Evolutionary conservation across 2,797 vertebrate species (phyloP).

Genomic region (Columba guinea): DNA sequence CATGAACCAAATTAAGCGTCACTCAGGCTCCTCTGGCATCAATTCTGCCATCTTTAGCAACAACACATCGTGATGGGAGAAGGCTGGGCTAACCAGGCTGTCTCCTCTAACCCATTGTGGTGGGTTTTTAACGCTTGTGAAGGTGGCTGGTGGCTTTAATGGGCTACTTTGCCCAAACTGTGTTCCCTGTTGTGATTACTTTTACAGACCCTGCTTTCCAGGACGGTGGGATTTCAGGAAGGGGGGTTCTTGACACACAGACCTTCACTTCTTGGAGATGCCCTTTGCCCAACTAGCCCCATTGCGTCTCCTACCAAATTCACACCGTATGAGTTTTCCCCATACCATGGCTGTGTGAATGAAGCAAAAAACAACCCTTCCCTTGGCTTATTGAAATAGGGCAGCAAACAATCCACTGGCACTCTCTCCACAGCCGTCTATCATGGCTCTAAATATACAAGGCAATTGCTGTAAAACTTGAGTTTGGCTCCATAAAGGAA

Average conservation of each 20-base stretch:
- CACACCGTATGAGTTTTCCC: accelerated
- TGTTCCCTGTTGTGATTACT: not conserved
- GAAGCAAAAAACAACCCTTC: not conserved
- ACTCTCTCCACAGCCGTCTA: not conserved
- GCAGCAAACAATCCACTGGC: not conserved
- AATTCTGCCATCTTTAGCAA: slow-evolving; percentile 18
- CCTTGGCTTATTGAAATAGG: not conserved
- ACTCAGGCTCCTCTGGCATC: not conserved
- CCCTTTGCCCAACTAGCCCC: not conserved
- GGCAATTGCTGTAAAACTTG: slow-evolving; percentile 18
- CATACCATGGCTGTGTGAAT: not conserved
- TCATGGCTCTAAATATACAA: slow-evolving; percentile 17
- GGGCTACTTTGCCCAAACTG: not conserved
- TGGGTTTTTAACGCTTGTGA: not conserved
- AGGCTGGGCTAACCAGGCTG: not conserved
- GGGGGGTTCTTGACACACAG: not conserved
- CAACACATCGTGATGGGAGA: accelerated
- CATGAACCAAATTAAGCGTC: not conserved
- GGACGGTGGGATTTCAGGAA: not conserved
- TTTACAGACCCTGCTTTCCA: not conserved
- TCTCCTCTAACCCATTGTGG: accelerated
- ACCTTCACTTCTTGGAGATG: not conserved
- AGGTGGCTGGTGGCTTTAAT: not conserved
- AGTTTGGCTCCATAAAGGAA: not conserved
- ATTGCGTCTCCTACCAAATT: not conserved